phyloP scores from a whole-genome alignment of 2,888 invertebrate species.

The Didymodactylos carnosus region DNA sequence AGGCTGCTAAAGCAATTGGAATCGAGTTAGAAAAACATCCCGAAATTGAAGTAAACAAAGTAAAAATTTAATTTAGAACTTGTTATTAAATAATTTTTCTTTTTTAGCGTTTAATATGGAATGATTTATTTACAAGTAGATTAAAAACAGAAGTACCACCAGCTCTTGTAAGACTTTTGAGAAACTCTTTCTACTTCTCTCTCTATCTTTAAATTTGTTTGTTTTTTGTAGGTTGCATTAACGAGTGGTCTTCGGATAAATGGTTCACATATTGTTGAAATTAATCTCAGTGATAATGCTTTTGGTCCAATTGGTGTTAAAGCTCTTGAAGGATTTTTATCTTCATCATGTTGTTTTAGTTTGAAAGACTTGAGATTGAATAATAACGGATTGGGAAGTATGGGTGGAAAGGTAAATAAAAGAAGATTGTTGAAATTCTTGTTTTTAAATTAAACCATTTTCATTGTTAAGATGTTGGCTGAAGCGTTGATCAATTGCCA shows the following conservation, averaged over 20 bases:
- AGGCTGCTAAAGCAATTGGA: slow-evolving; percentile 64
- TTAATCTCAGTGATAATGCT: slow-evolving; percentile 89
- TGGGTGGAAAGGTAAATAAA: slow-evolving; percentile 43
- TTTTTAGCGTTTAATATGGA: slow-evolving; percentile 57
- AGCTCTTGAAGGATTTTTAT: slow-evolving; percentile 59
- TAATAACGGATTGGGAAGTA: slow-evolving; percentile 80
- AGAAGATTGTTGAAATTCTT: not conserved
- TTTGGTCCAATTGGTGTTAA: slow-evolving; percentile 61
- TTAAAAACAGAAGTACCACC: slow-evolving; percentile 82
- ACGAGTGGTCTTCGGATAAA: slow-evolving; percentile 54
- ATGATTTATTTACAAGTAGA: slow-evolving; percentile 86
- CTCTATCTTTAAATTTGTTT: too few relatives aligned
- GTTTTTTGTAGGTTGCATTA: not conserved
- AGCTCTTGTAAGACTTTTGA: slow-evolving; percentile 52
- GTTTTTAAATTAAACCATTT: not conserved
- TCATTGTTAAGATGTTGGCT: slow-evolving; percentile 45
- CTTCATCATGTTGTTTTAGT: slow-evolving; percentile 61
- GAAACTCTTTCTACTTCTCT: slow-evolving; percentile 35
- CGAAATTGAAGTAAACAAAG: slow-evolving; percentile 41
- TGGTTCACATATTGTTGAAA: slow-evolving; percentile 53
- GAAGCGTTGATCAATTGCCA: slow-evolving; percentile 29
- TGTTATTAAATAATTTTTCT: too few relatives aligned
- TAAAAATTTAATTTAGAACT: slow-evolving; percentile 16
- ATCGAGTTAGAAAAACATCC: slow-evolving; percentile 56
- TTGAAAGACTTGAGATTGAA: slow-evolving; percentile 63